Base-by-base conservation (phyloP, 1,140 invertebrate species). In the Drosophila rufa region DNA sequence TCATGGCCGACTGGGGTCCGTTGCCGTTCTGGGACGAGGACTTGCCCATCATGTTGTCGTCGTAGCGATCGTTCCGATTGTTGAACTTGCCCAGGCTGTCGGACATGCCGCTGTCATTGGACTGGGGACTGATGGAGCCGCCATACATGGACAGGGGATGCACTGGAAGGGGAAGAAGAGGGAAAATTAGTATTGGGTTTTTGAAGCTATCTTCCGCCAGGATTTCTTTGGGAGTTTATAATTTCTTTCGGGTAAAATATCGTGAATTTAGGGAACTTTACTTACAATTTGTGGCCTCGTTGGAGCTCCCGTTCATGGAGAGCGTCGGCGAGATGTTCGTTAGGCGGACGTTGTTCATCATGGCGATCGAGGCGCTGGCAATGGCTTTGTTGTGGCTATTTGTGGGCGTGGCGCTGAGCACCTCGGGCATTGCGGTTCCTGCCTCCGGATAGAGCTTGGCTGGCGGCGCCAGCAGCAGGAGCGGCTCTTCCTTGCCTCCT, bases 1-100 rank as follows among this genome's bases (percentile, higher is more conserved):
- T 74, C 71, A 93, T 66, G 22, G 90, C 94, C 62, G 94, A 95
- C 38, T 89, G 92, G 3, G 93, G 89, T 80, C 91, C 64, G 74
- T 94, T 78, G 74, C 93, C 92, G 40, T 91, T 87, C 46, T 93
- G 92, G 74, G 94, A 80, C 27, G 93, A 76, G 73, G 93, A 75
- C 74, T 94, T 89, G 4, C 57, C 48, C 78, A 85, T 85, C 61
- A 85, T 51, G 3, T 53, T 61, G 55, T 86, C 75, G 0, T 60
- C 65, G 15, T 82, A 82, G 61, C 80, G 33, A 11, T 36, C 61
- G 14, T 42, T 67, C 5, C 74, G 50, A 1, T 68, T 47, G 4
- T 55, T 82, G 33, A 81, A 92, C 57, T 94, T 93, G 36, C 66
- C 75, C 40, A 87, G n/a, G 19, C 83, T 50, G 56, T 81, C 80